Conservation (phyloP, 2,113 vertebrate species). For the Mormyrus lacerda region DNA sequence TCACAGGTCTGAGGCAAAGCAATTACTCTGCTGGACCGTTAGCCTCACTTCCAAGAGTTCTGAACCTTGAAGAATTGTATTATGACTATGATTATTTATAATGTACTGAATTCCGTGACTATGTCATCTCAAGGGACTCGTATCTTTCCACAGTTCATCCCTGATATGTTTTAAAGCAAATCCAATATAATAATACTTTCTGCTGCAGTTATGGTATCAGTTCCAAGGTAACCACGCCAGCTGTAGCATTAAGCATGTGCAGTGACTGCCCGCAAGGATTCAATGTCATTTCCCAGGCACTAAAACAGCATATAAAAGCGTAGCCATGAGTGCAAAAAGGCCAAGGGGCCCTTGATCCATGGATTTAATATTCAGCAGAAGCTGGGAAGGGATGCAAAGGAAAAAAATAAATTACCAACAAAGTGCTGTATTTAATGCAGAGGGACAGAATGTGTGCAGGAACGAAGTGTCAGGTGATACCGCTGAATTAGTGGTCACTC, state of each 20-base stretch:
- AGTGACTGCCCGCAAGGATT: not conserved
- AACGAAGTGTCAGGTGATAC: not conserved
- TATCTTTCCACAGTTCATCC: not conserved
- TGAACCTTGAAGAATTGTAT: not conserved
- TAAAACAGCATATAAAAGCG: not conserved
- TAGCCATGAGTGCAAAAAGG: not conserved
- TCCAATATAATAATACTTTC: not conserved
- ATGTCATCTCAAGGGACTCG: not conserved
- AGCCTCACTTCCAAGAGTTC: not conserved
- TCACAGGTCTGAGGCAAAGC: not conserved
- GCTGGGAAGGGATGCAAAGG: not conserved
- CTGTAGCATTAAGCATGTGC: not conserved
- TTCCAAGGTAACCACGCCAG: not conserved
- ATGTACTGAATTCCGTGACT: not conserved
- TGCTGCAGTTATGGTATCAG: not conserved
- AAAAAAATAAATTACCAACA: not conserved
- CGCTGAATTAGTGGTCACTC: not conserved
- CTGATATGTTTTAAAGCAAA: not conserved
- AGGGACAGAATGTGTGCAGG: not conserved
- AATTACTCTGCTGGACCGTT: not conserved
- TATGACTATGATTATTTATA: slow-evolving; percentile 1
- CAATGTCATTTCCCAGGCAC: not conserved
- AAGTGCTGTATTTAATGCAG: not conserved
- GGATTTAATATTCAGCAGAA: not conserved
- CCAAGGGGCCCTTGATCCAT: not conserved